A percentile compares a stretch with the other conserved stretches of the same genome.
Conservation (phyloP, 2,888 invertebrate species). For the Sinelater perroti region DNA sequence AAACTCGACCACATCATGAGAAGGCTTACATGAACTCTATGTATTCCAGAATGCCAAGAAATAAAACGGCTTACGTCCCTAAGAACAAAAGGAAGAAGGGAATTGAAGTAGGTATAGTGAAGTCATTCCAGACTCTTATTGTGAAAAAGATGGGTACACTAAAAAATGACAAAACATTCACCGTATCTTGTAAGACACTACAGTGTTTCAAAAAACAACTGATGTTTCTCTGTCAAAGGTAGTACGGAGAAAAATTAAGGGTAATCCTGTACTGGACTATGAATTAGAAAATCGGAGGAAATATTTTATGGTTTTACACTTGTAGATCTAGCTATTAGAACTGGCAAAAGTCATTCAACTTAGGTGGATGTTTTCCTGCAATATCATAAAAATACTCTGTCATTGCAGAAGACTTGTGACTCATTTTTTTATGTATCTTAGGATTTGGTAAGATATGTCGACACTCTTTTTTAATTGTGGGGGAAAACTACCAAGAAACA, state of each 20-base stretch:
- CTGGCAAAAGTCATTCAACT: background rate
- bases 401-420: background rate
- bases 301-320: background rate
- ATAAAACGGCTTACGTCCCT: background rate
- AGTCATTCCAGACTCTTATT: background rate
- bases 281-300: background rate
- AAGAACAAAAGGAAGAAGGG: background rate
- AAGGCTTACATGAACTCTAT: no score
- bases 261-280: background rate
- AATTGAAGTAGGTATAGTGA: background rate
- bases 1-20: no score
- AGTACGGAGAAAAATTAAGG: background rate
- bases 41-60: background rate
- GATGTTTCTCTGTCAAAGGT: background rate
- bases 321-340: background rate
- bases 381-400: background rate
- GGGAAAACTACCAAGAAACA: no score
- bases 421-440: background rate
- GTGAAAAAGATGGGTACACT: background rate
- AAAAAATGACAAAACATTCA: background rate
- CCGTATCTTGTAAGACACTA: background rate
- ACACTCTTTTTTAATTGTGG: background rate
- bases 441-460: background rate
- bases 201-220: background rate
- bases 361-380: background rate